Evolutionary conservation across 2,888 invertebrate species (phyloP).

Genomic region (Oligia strigilis): DNA sequence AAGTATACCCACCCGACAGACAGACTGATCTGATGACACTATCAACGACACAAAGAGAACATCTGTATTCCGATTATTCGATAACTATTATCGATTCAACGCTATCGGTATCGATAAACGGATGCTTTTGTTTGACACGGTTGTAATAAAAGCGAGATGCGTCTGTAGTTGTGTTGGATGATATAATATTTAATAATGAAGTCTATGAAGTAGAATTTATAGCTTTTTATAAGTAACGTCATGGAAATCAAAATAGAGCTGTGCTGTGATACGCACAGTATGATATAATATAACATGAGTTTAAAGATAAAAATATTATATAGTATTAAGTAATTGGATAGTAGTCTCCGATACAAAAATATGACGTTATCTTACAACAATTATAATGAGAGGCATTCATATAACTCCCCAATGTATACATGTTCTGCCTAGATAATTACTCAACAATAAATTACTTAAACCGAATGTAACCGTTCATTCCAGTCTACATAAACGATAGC

Average conservation of each 20-base stretch:
- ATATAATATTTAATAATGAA: slow-evolving; percentile 13
- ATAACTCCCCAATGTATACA: background rate
- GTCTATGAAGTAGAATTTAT: slow-evolving; percentile 14
- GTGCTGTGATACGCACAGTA: background rate
- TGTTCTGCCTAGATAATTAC: slow-evolving; percentile 19
- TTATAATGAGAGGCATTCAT: background rate
- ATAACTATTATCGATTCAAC: slow-evolving; percentile 38
- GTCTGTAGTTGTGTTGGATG: slow-evolving; percentile 11
- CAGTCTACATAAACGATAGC: slow-evolving; percentile 27
- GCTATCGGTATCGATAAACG: slow-evolving; percentile 36
- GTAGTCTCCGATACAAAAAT: background rate
- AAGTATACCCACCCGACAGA: slow-evolving; percentile 27
- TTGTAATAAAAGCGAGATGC: slow-evolving; percentile 13
- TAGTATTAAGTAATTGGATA: background rate
- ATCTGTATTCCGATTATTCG: slow-evolving; percentile 39
- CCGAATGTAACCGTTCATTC: slow-evolving; percentile 32
- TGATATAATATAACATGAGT: background rate
- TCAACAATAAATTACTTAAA: slow-evolving; percentile 44
- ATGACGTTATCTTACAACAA: background rate
- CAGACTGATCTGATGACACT: slow-evolving; percentile 48
- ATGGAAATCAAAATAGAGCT: slow-evolving; percentile 20
- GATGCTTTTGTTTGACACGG: slow-evolving; percentile 26
- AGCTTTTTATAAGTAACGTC: slow-evolving; percentile 1
- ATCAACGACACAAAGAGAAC: slow-evolving; percentile 38
- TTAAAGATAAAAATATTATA: background rate